A percentile compares a stretch with the other conserved stretches of the same genome.
Conservation (phyloP, 2,888 invertebrate genomes). For the Eupithecia inturbata region DNA sequence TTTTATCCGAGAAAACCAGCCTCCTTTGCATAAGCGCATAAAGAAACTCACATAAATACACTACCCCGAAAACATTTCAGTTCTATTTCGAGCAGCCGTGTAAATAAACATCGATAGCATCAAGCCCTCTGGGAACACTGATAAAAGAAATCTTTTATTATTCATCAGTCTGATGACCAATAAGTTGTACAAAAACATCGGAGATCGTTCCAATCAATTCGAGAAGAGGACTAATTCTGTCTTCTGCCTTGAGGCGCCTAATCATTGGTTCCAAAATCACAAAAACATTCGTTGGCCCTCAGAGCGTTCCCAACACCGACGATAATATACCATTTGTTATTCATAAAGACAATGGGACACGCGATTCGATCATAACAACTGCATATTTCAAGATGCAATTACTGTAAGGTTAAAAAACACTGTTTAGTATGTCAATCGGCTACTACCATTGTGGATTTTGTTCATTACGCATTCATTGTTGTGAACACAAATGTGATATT, state of each 20-base stretch:
- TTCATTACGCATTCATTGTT: conserved; percentile 57
- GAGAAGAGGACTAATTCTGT: conserved; percentile 30
- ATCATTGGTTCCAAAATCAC: conserved; percentile 56
- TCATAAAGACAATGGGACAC: conserved; percentile 33
- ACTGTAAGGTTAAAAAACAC: conserved; percentile 28
- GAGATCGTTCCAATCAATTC: conserved; percentile 19
- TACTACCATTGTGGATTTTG: conserved; percentile 46
- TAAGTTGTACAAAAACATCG: background rate
- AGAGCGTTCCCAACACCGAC: conserved; percentile 51
- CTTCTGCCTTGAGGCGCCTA: conserved; percentile 59
- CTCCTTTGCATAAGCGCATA: no score
- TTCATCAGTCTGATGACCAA: conserved; percentile 19
- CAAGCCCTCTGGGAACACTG: background rate
- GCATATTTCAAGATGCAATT: conserved; percentile 30
- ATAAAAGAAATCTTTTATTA: conserved; percentile 3
- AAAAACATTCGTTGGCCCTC: conserved; percentile 56
- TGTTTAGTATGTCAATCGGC: conserved; percentile 42
- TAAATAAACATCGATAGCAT: background rate
- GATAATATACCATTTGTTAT: conserved; percentile 31
- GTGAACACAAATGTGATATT: conserved; percentile 58
- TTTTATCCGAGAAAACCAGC: no score
- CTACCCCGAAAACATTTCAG: no score
- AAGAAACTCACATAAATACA: no score
- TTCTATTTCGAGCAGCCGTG: no score
- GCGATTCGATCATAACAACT: conserved; percentile 33